Evolutionary conservation across 2,888 invertebrate species (phyloP).

Genomic region (Copidosoma aretas): DNA sequence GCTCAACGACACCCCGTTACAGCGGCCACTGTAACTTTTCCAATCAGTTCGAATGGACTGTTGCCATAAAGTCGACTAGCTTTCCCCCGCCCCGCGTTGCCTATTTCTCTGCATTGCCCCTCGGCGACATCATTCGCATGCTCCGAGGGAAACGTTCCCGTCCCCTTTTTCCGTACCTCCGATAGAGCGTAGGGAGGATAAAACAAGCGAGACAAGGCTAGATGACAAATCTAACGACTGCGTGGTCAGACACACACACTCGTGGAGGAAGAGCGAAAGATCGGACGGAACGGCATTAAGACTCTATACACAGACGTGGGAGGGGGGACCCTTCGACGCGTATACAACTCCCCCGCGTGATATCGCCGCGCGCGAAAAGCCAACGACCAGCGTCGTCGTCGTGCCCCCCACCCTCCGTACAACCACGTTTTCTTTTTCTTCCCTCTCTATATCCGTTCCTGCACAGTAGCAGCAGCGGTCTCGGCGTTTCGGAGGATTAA

Average conservation of each 20-base stretch:
- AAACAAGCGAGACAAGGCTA: no score
- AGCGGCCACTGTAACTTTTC: neutral
- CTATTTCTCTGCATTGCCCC: neutral
- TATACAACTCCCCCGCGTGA: conserved; percentile 16
- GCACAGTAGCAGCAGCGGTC: neutral
- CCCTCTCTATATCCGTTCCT: no score
- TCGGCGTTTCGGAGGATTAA: neutral
- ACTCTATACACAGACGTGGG: no score
- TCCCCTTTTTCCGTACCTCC: neutral
- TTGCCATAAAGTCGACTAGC: neutral
- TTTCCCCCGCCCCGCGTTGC: no score
- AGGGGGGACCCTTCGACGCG: neutral
- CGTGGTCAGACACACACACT: neutral
- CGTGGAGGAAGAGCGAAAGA: neutral
- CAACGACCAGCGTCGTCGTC: no score
- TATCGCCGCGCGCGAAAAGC: neutral
- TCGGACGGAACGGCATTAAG: neutral
- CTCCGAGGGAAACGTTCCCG: neutral
- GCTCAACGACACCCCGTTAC: neutral
- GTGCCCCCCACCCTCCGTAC: no score
- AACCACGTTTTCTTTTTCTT: no score
- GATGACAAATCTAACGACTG: no score
- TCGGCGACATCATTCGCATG: neutral
- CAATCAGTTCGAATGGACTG: neutral
- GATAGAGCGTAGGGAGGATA: no score